Evolutionary conservation across 1,140 invertebrate genomes (phyloP).

Genomic region (silkworm (Bombyx mori)): DNA sequence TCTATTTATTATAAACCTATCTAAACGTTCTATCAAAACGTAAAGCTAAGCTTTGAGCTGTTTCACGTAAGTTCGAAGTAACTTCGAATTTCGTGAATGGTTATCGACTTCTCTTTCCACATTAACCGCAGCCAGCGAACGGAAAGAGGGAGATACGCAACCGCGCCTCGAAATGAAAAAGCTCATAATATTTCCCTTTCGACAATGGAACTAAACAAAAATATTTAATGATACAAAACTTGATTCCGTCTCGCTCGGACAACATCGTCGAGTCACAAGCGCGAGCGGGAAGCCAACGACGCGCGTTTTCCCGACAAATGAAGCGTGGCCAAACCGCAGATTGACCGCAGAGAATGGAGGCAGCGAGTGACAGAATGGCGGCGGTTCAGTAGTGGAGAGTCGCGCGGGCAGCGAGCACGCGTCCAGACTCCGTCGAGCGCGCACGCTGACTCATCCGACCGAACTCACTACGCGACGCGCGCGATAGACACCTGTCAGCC

Average conservation of each 20-base stretch:
- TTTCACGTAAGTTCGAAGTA: too few relatives aligned
- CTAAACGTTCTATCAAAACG: too few relatives aligned
- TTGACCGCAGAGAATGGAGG: conserved; percentile 72
- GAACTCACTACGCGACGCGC: conserved; percentile 28
- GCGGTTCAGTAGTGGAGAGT: conserved; percentile 59
- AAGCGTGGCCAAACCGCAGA: conserved; percentile 70
- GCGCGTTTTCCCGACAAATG: conserved; percentile 66
- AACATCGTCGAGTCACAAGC: conserved; percentile 2
- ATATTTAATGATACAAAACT: conserved; percentile 64
- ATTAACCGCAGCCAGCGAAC: conserved; percentile 24
- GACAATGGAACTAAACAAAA: conserved; percentile 67
- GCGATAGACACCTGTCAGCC: conserved; percentile 28
- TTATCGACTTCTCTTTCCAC: conserved; percentile 35
- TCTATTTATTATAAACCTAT: too few relatives aligned
- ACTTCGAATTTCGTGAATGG: background rate
- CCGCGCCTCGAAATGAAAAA: conserved; percentile 53
- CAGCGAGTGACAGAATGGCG: conserved; percentile 69
- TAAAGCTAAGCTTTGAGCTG: too few relatives aligned
- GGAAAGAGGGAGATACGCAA: conserved; percentile 40
- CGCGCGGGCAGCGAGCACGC: conserved; percentile 49
- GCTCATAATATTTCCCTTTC: conserved; percentile 63
- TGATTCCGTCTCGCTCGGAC: conserved; percentile 45
- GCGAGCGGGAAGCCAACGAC: conserved; percentile 36
- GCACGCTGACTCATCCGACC: conserved; percentile 34
- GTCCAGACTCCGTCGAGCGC: conserved; percentile 30